Percentiles rank a stretch among this genome's conserved stretches.
These are phyloP conservation scores for Oenanthe melanoleuca DNA, from an alignment of 2,113 vertebrate genomes.

Conservation along the genomic window DNA sequence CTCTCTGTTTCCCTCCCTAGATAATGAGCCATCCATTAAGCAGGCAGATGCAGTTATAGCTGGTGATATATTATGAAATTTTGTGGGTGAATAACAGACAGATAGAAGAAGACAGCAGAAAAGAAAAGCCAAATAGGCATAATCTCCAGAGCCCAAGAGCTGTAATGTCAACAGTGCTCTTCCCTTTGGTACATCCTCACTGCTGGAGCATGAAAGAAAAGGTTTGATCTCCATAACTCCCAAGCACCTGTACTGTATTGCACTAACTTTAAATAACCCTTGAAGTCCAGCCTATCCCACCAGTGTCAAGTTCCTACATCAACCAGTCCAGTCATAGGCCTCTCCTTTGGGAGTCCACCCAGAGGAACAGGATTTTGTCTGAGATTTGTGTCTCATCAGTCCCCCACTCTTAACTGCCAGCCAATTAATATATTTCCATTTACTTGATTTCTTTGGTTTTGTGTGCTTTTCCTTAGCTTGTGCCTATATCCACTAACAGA, in stretches of 20 bases:
- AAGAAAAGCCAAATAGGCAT: background rate
- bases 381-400: background rate
- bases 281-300: background rate
- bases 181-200: accelerated
- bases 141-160: background rate
- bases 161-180: background rate
- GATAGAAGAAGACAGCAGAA: background rate
- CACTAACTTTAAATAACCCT: background rate
- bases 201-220: background rate
- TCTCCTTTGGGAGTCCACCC: background rate
- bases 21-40: constrained; percentile 52
- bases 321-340: background rate
- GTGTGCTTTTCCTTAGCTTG: background rate
- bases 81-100: constrained; percentile 19
- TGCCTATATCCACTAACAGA: background rate
- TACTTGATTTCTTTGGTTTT: background rate
- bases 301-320: background rate
- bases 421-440: background rate
- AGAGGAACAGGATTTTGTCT: background rate
- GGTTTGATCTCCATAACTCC: background rate
- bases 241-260: background rate
- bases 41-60: constrained; percentile 28
- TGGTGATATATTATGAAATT: constrained; percentile 34
- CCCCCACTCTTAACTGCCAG: background rate
- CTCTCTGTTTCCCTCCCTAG: constrained; percentile 58